phyloP scores from a whole-genome alignment of 2,113 vertebrate genomes.

The Perca schrenkii region DNA sequence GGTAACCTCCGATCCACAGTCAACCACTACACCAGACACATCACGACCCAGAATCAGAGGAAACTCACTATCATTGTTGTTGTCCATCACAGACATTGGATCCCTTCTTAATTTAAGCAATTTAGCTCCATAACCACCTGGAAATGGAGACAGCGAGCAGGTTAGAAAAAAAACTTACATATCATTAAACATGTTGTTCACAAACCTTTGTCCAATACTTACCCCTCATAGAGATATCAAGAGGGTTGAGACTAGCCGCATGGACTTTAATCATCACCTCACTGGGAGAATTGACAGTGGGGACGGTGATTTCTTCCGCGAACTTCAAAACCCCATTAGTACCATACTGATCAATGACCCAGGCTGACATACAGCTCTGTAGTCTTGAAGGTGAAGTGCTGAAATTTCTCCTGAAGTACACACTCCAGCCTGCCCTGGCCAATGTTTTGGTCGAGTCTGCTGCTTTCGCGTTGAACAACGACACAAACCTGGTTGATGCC shows the following conservation, averaged over 20 bases:
- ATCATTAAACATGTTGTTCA: background rate
- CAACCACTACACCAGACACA: constrained; percentile 92
- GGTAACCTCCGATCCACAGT: constrained; percentile 90
- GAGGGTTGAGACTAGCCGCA: constrained; percentile 92
- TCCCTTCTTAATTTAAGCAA: constrained; percentile 90
- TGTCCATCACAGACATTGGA: constrained; percentile 83
- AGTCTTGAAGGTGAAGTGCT: constrained; percentile 62
- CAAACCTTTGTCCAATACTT: constrained; percentile 65
- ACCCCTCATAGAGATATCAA: constrained; percentile 95
- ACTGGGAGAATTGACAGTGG: constrained; percentile 86
- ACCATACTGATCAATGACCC: constrained; percentile 92
- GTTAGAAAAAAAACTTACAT: too few species aligned
- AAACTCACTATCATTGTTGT: constrained; percentile 84
- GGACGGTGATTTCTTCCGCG: constrained; percentile 83
- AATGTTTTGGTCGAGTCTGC: constrained; percentile 46
- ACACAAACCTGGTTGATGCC: constrained; percentile 51
- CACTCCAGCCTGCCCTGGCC: constrained; percentile 15
- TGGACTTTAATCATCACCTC: constrained; percentile 93
- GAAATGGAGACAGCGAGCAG: background rate
- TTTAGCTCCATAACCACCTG: constrained; percentile 91
- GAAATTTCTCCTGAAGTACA: constrained; percentile 52
- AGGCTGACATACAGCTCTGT: constrained; percentile 88
- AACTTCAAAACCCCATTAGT: constrained; percentile 88
- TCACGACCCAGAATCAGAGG: constrained; percentile 93
- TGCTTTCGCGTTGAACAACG: constrained; percentile 28